phyloP scores from a whole-genome alignment of 1,140 invertebrate species.

The Orius laevigatus region DNA sequence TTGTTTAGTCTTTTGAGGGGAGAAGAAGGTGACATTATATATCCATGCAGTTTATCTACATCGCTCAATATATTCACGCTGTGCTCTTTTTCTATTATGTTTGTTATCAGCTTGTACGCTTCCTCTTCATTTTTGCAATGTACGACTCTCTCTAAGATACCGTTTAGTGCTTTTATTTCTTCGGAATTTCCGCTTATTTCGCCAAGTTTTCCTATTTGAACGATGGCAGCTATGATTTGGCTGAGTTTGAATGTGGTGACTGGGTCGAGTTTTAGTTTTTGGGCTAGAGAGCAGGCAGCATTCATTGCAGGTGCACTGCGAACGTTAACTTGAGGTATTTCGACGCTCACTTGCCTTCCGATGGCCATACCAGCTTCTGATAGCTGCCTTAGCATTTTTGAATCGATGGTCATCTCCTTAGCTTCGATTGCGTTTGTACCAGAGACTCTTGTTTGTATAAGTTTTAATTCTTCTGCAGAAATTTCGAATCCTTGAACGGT shows the following conservation, averaged over 20 bases:
- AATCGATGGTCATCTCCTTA: conserved; percentile 44
- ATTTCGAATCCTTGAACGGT: conserved; percentile 60
- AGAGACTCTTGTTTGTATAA: conserved; percentile 36
- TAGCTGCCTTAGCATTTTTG: conserved; percentile 45
- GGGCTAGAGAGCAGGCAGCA: conserved; percentile 27
- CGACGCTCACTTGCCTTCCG: conserved; percentile 41
- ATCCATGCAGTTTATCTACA: conserved; percentile 18
- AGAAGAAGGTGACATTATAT: conserved; percentile 14
- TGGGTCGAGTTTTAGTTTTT: conserved; percentile 29
- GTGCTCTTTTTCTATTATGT: conserved; percentile 18
- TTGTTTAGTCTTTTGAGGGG: conserved; percentile 32
- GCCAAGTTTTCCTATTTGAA: conserved; percentile 11
- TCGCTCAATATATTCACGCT: conserved; percentile 11
- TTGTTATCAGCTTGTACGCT: conserved; percentile 15
- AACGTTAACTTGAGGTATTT: conserved; percentile 42
- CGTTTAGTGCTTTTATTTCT: conserved; percentile 12
- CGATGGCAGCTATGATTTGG: conserved; percentile 18
- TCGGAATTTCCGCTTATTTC: conserved; percentile 7
- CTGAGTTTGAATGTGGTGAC: conserved; percentile 29
- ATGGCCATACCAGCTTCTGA: conserved; percentile 52
- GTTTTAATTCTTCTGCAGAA: conserved; percentile 45
- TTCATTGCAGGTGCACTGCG: conserved; percentile 26
- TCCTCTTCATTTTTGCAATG: conserved; percentile 15
- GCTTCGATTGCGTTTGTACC: conserved; percentile 28
- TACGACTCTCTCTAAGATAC: conserved; percentile 14